Percentiles rank a stretch among this genome's conserved stretches.
Conservation (phyloP, 2,888 invertebrate genomes). For the Lucinisca nassula region DNA sequence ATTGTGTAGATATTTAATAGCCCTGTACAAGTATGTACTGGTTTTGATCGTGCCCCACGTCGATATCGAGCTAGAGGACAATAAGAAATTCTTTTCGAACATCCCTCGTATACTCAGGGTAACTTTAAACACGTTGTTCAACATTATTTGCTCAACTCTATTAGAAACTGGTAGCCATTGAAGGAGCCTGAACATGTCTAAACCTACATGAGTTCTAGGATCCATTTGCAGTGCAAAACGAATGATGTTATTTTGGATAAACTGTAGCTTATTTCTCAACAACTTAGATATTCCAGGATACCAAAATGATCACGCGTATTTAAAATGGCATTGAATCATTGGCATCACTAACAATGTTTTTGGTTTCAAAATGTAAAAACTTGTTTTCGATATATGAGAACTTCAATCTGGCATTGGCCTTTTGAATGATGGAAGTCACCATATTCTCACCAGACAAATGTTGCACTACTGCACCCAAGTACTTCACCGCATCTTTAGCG, state of each 20-base stretch:
- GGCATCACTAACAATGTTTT: not conserved
- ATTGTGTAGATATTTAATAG: too few relatives aligned
- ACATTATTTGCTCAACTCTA: not conserved
- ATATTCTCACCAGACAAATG: not conserved
- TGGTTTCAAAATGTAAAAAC: not conserved
- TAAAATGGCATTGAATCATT: not conserved
- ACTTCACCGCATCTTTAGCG: conserved; percentile 36
- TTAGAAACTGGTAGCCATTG: not conserved
- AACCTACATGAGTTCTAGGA: not conserved
- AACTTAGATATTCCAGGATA: not conserved
- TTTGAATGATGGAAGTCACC: conserved; percentile 4
- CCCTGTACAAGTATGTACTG: too few relatives aligned
- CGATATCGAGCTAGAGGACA: too few relatives aligned
- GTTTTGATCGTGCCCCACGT: too few relatives aligned
- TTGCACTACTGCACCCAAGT: conserved; percentile 36
- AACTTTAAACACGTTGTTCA: not conserved
- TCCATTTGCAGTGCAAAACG: not conserved
- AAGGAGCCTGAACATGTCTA: not conserved
- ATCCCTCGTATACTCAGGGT: too few relatives aligned
- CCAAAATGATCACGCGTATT: not conserved
- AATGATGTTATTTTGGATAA: not conserved
- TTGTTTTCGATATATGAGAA: not conserved
- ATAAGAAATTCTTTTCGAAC: too few relatives aligned
- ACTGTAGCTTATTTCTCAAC: not conserved
- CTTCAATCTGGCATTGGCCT: conserved; percentile 38